Evolutionary conservation across 2,113 vertebrate species (phyloP), one percentile per base, ranked within the genome.

Genomic region (Callospermophilus lateralis): DNA sequence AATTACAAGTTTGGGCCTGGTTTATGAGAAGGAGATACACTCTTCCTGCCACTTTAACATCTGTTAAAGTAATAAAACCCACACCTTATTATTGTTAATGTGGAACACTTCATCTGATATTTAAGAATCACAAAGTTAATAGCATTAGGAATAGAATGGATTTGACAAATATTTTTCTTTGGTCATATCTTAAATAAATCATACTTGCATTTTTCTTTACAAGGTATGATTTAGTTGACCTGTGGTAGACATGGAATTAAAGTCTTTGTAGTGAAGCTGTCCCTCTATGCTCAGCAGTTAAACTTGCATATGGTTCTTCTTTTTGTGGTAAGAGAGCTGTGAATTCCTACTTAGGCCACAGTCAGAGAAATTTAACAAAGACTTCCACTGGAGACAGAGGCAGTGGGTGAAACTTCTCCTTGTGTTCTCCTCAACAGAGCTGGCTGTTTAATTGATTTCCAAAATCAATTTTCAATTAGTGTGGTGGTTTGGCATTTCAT

Each of bases 381-480:
- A 65, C n/a, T 89, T 90, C 90, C 4, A 0, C 24, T 20, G 4
- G 26, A 61, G 72, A 95, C 30, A 1, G 3, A 85, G 88, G 68
- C 51, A 48, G 58, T 80, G 97, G 90, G 95, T 94, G 92, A 96
- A 90, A 45, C 55, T 72, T 95, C 42, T 93, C 37, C 19, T 37
- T 96, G 84, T 77, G 2, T 76, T 65, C 65, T 96, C 95, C 58
- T 94, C 88, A 97, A 96, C 58, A 84, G 89, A 96, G 51, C 70
- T 85, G 45, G 70, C 76, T 65, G 20, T 97, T 98, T 98, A 98
- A 98, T 98, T 98, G 98, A 96, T 98, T 51, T 97, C 77, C 65
- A 94, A 98, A 98, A 98, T 98, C 98, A 98, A 98, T 98, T 98
- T 98, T 98, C 96, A 98, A 98, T 98, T 98, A 98, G 95, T 94